Conservation (phyloP, 1,140 invertebrate species). For the Drosophila lowei region DNA sequence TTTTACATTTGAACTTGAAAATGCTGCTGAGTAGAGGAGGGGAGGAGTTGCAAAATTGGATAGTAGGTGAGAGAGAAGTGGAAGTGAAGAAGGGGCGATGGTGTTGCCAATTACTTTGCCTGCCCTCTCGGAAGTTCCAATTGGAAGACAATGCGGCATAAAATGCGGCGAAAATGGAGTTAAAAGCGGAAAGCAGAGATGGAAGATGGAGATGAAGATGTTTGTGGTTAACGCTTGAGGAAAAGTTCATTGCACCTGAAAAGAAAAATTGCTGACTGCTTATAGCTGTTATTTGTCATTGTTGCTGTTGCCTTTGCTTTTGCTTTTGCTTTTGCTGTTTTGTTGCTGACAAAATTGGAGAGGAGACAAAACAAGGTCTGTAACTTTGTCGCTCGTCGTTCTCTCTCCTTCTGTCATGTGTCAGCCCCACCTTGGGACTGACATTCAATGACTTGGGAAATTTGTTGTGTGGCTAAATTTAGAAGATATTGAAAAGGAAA, state of each 20-base stretch:
- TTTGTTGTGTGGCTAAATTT: not conserved
- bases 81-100: too few relatives aligned
- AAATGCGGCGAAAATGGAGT: constrained; percentile 13
- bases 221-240: constrained; percentile 28
- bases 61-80: not conserved
- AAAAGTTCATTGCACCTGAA: constrained; percentile 60
- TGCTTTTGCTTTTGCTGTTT: constrained; percentile 4
- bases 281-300: constrained; percentile 41
- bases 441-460: constrained; percentile 37
- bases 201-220: constrained; percentile 7
- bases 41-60: not conserved
- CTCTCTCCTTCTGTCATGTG: not conserved
- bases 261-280: constrained; percentile 64
- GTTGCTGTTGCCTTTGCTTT: constrained; percentile 21
- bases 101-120: not conserved
- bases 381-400: constrained; percentile 4
- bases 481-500: constrained; percentile 21
- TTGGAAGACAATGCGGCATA: constrained; percentile 30
- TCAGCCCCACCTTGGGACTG: too few relatives aligned
- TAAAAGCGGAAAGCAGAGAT: constrained; percentile 13
- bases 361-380: constrained; percentile 1
- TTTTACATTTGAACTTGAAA: constrained; percentile 60
- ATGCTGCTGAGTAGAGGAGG: not conserved
- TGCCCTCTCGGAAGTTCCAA: constrained; percentile 6
- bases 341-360: constrained; percentile 12